phyloP scores from a whole-genome alignment of 2,113 vertebrate species.

The Bagarius yarrelli region DNA sequence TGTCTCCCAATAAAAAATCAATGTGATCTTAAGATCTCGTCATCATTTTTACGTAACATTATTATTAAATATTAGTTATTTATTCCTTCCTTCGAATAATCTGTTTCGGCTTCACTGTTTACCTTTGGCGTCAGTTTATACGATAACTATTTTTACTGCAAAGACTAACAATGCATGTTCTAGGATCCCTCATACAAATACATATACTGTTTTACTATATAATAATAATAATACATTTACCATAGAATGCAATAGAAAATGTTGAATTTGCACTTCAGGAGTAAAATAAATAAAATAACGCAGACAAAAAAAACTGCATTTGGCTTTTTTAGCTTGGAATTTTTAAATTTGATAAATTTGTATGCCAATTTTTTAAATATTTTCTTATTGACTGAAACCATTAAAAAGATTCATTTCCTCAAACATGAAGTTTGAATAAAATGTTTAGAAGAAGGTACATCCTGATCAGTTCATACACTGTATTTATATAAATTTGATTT shows the following conservation, averaged over 20 bases:
- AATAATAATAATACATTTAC: conserved; percentile 22
- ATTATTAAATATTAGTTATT: background rate
- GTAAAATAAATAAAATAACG: conserved; percentile 25
- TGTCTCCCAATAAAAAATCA: background rate
- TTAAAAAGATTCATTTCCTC: background rate
- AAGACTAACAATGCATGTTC: conserved; percentile 27
- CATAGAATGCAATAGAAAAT: conserved; percentile 39
- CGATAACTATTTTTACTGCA: conserved; percentile 29
- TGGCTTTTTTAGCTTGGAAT: background rate
- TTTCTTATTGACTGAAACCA: background rate
- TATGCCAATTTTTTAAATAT: background rate
- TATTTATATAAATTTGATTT: background rate
- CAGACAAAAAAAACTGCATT: background rate
- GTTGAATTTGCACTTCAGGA: conserved; percentile 18
- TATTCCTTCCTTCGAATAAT: background rate
- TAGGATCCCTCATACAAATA: conserved; percentile 31
- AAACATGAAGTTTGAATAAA: background rate
- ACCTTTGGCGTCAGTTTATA: background rate
- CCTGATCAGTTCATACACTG: background rate
- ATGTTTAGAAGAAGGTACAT: background rate
- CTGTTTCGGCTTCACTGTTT: background rate
- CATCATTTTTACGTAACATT: background rate
- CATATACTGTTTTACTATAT: background rate
- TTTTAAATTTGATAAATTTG: background rate
- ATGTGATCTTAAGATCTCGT: background rate